Conservation (phyloP, 2,888 invertebrate species). For the Embidobia sp. region DNA sequence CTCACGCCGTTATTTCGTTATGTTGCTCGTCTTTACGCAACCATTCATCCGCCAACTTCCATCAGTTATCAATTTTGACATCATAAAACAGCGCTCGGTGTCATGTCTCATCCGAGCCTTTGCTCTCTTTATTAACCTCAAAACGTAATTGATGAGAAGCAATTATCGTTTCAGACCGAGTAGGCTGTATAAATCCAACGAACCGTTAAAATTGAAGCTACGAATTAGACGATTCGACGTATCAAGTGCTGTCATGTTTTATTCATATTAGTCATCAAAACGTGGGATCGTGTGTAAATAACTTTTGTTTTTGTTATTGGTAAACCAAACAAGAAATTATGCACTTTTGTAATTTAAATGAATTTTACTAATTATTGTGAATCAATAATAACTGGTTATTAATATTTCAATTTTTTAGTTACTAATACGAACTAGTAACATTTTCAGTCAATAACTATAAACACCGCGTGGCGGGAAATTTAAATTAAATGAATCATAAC, state of each 20-base stretch:
- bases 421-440: too few species aligned
- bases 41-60: constrained; percentile 13
- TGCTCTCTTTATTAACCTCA: constrained; percentile 58
- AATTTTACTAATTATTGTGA: too few species aligned
- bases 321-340: too few species aligned
- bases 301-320: neutral
- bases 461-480: too few species aligned
- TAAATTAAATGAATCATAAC: too few species aligned
- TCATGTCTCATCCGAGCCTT: constrained; percentile 31
- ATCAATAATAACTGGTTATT: too few species aligned
- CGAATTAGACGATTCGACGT: constrained; percentile 44
- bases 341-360: too few species aligned
- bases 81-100: constrained; percentile 37
- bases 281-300: constrained; percentile 6
- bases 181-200: constrained; percentile 48
- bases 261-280: constrained; percentile 33
- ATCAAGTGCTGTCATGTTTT: constrained; percentile 37
- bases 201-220: constrained; percentile 42
- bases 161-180: constrained; percentile 50
- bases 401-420: too few species aligned
- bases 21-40: neutral
- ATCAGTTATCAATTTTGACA: constrained; percentile 50
- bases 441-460: too few species aligned
- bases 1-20: constrained; percentile 21
- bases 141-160: constrained; percentile 55